Evolutionary conservation across 2,888 invertebrate genomes (phyloP).

Genomic region (Strigamia crassipes): DNA sequence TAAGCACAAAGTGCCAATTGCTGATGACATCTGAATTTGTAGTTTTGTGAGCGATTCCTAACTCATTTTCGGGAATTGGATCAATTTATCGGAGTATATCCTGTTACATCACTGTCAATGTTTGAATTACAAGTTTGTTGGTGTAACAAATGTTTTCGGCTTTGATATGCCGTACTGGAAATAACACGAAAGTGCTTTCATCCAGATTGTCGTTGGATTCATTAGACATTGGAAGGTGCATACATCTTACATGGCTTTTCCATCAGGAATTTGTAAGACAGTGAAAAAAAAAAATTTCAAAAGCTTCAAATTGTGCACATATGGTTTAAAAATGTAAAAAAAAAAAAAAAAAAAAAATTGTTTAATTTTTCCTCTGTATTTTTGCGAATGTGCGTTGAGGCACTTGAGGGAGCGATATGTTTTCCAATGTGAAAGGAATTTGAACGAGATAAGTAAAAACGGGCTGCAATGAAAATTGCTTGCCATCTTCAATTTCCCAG

Average conservation of each 20-base stretch:
- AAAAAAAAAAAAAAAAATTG: too few relatives aligned
- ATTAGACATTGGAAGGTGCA: constrained; percentile 39
- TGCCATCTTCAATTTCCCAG: constrained; percentile 32
- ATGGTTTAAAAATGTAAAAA: too few relatives aligned
- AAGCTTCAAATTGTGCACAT: background rate
- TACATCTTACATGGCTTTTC: constrained; percentile 35
- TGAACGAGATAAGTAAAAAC: constrained; percentile 37
- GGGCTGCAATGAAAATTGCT: constrained; percentile 6
- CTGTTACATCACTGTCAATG: constrained; percentile 2
- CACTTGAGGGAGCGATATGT: constrained; percentile 32
- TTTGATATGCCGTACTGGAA: constrained; percentile 28
- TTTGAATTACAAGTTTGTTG: background rate
- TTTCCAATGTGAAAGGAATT: constrained; percentile 37
- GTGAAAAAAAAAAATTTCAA: too few relatives aligned
- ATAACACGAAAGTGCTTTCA: constrained; percentile 46
- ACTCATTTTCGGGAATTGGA: background rate
- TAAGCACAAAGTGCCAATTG: background rate
- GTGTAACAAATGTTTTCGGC: background rate
- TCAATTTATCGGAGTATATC: background rate
- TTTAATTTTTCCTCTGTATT: background rate
- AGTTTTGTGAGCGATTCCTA: background rate
- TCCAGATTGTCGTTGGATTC: constrained; percentile 24
- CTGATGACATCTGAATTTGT: background rate
- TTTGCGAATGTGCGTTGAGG: background rate
- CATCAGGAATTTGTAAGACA: constrained; percentile 20